Conservation (phyloP, 1,140 invertebrate genomes). For the Paraescarpia echinospica region DNA sequence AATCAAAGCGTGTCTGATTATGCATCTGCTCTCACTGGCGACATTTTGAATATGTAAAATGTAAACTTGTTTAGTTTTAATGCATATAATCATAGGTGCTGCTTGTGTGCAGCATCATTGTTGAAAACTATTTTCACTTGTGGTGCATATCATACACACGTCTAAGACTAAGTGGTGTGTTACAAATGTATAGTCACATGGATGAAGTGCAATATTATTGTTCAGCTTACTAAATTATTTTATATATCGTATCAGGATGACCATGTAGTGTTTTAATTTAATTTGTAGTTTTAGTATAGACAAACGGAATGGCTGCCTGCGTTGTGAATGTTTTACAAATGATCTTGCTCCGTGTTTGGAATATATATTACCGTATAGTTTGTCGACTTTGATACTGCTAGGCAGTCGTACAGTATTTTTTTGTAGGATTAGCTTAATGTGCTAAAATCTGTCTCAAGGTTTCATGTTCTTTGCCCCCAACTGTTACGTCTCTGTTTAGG, state of each 20-base stretch:
- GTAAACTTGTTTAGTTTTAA: background rate
- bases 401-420: background rate
- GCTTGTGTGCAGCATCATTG: background rate
- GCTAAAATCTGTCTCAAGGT: conserved; percentile 1
- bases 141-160: background rate
- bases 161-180: background rate
- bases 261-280: background rate
- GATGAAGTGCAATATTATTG: conserved; percentile 6
- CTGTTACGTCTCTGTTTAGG: background rate
- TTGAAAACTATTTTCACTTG: background rate
- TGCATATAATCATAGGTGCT: background rate
- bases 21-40: background rate
- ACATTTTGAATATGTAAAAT: background rate
- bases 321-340: conserved; percentile 1
- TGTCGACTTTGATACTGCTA: background rate
- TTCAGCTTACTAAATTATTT: conserved; percentile 1
- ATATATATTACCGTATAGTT: background rate
- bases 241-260: background rate
- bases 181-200: background rate
- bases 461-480: background rate
- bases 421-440: conserved; percentile 1
- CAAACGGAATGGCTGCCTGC: background rate
- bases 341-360: background rate
- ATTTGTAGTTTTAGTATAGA: background rate
- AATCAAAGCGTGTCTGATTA: background rate